Percentiles rank a stretch among this genome's conserved stretches.
Evolutionary conservation across 2,797 vertebrate genomes (phyloP).

Genomic region (Channallabes apus): DNA sequence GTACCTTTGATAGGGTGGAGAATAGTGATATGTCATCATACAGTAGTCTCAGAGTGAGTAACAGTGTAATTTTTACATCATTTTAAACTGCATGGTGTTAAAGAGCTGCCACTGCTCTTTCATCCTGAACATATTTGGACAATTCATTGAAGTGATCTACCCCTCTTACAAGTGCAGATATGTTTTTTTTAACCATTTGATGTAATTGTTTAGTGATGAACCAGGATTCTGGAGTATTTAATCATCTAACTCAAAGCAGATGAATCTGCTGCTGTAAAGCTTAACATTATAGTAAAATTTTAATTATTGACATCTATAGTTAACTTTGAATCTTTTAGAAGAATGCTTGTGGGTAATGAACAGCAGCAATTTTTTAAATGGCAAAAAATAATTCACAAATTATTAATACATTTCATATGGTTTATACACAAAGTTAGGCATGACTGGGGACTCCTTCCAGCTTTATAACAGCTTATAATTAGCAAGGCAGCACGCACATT

Average conservation of each 20-base stretch:
- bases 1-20: no score
- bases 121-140: slow-evolving; percentile 2
- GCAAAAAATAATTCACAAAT: no score
- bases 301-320: neutral
- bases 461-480: neutral
- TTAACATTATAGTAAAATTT: neutral
- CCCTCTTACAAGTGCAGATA: neutral
- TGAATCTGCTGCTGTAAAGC: neutral
- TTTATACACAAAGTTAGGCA: neutral
- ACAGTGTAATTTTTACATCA: neutral
- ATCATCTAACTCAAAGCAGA: neutral
- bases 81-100: no score
- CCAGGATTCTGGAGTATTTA: slow-evolving; percentile 1
- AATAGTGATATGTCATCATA: neutral
- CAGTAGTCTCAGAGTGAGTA: neutral
- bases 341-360: neutral
- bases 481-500: neutral
- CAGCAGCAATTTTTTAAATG: neutral
- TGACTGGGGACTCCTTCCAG: neutral
- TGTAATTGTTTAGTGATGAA: neutral
- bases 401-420: neutral
- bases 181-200: neutral
- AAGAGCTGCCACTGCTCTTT: no score
- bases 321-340: neutral
- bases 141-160: neutral